Evolutionary conservation across 2,888 invertebrate genomes (phyloP).

Genomic region (Belgica antarctica): DNA sequence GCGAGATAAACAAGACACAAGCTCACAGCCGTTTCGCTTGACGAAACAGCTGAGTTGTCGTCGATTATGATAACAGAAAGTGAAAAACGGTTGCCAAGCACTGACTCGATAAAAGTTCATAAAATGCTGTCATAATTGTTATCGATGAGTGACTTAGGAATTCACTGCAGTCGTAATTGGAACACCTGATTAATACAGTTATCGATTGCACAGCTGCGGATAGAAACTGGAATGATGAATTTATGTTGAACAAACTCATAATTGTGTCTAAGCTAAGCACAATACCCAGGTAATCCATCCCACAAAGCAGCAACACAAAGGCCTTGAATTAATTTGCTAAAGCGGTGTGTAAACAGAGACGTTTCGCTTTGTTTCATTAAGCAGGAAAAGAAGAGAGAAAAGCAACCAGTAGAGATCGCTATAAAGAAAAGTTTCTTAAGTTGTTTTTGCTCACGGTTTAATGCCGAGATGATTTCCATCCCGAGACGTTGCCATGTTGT

Average conservation of each 20-base stretch:
- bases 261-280: background rate
- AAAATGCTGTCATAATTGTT: background rate
- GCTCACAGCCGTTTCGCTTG: background rate
- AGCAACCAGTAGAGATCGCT: background rate
- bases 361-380: background rate
- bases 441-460: too few relatives aligned
- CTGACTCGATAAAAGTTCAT: too few relatives aligned
- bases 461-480: background rate
- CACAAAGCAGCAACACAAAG: background rate
- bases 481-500: background rate
- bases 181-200: background rate
- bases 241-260: background rate
- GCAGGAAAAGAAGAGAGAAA: too few relatives aligned
- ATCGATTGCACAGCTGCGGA: too few relatives aligned
- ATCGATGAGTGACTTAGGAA: background rate
- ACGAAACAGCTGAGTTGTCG: background rate
- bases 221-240: background rate
- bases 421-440: too few relatives aligned
- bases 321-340: conserved; percentile 7
- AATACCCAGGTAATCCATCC: background rate
- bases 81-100: too few relatives aligned
- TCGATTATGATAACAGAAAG: too few relatives aligned
- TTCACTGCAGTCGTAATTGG: background rate
- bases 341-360: conserved; percentile 22
- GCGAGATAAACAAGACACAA: background rate